Evolutionary conservation across 2,888 invertebrate genomes (phyloP), one percentile per base, ranked within the genome.

Genomic region (Ophonus ardosiacus): DNA sequence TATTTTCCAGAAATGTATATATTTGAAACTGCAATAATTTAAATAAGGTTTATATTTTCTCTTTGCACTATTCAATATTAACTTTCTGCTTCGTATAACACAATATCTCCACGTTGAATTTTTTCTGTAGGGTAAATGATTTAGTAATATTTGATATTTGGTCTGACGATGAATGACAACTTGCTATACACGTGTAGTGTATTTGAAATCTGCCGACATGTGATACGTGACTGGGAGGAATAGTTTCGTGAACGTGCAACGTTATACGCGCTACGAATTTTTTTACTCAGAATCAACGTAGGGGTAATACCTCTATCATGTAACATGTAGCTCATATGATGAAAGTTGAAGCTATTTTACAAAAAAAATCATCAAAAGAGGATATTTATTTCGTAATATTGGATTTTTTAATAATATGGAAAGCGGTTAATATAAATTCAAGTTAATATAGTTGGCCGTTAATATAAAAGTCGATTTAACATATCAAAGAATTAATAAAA

Each of bases 141-240:
- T 63, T 63, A 13, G 59, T 61, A 61, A 61, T 61, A 61, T 61
- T 61, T 61, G 59, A 63, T 21, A 18, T 63, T 63, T 24, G 63
- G 21, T 7, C 10, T 63, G 63, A 21, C 63, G 24, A 24, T 63
- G 68, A 68, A 68, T 15, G 68, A 38, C 68, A 68, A 38, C 5
- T 15, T 8, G 7, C 31, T n/a, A 13, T 13, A 6, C 68, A 68
- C 38, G 68, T 68, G 68, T 15, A 31, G 68, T 68, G 0, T 68
- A 68, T 68, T 68, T 68, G 68, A 68, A 68, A 68, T 68, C 68
- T 68, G 38, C 68, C 68, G 15, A 68, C 68, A 68, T 15, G 68
- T 13, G 68, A 68, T 38, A 68, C 68, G 68, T 68, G 68, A 68
- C 68, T 38, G 13, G 13, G 43, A 4, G 0, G 43, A 5, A 51